These are phyloP conservation scores for Accipiter minullus DNA, from an alignment of 2,797 vertebrate species.

Conservation along the genomic window DNA sequence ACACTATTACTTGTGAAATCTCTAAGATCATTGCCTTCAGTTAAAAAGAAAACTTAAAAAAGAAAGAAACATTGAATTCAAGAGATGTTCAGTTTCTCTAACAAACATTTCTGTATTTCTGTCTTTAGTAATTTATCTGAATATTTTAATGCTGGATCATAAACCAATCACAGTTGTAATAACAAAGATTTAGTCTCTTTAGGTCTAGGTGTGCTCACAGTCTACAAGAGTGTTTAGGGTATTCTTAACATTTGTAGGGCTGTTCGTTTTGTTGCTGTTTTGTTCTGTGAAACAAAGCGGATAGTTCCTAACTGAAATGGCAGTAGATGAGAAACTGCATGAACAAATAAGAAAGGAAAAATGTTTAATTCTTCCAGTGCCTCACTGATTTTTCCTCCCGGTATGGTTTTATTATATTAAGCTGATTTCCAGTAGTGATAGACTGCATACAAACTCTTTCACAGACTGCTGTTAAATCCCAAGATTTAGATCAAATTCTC, in stretches of 20 bases:
- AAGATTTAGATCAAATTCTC: conserved; percentile 41
- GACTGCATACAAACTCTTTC: background rate
- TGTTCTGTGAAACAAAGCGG: background rate
- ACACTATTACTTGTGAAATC: background rate
- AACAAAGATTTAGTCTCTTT: background rate
- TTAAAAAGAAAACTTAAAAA: background rate
- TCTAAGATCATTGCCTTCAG: background rate
- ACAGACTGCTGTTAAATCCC: background rate
- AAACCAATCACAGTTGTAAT: background rate
- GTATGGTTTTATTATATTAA: background rate
- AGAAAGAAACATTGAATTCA: background rate
- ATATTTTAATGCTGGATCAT: background rate
- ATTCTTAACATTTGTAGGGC: background rate
- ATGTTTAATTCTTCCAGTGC: background rate
- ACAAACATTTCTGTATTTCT: background rate
- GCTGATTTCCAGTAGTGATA: background rate
- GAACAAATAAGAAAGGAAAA: background rate
- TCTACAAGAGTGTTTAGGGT: background rate
- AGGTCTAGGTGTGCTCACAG: background rate
- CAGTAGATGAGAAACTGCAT: background rate
- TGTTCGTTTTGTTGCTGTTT: background rate
- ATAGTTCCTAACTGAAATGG: background rate
- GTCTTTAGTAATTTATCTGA: background rate
- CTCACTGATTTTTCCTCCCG: background rate
- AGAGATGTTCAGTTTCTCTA: background rate